Conservation (phyloP, 2,113 vertebrate genomes). For the Centropus bengalensis region DNA sequence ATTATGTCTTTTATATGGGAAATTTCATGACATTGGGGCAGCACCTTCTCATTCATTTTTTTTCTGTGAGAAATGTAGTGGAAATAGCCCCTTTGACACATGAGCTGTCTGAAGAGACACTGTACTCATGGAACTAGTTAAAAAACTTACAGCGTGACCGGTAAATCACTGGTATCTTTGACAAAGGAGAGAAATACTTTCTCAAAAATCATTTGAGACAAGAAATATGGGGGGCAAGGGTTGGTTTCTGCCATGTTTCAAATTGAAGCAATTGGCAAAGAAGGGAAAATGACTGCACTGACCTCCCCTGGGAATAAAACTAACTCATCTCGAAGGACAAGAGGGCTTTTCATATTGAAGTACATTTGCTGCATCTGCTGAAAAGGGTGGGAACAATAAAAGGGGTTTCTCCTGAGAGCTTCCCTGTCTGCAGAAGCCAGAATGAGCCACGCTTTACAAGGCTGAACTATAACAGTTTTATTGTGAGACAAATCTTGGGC, state of each 20-base stretch:
- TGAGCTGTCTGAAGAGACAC: conserved; percentile 10
- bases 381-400: conserved; percentile 17
- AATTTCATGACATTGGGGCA: conserved; percentile 10
- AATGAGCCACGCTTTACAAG: background rate
- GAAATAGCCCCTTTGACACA: conserved; percentile 32
- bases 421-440: background rate
- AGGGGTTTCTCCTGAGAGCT: background rate
- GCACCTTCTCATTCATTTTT: conserved; percentile 29
- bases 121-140: background rate
- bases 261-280: conserved; percentile 37
- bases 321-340: conserved; percentile 19
- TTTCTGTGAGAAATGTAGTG: background rate
- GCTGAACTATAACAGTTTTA: background rate
- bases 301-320: conserved; percentile 9
- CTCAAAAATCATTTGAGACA: conserved; percentile 28
- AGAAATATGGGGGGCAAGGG: conserved; percentile 19
- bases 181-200: conserved; percentile 36
- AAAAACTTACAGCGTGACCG: background rate
- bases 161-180: conserved; percentile 33
- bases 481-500: background rate
- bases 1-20: background rate
- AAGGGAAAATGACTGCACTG: background rate
- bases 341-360: conserved; percentile 11
- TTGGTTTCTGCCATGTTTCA: conserved; percentile 16
- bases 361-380: conserved; percentile 4